Base-by-base conservation (phyloP, 2,797 vertebrate genomes). In the Cyclopterus lumpus region DNA sequence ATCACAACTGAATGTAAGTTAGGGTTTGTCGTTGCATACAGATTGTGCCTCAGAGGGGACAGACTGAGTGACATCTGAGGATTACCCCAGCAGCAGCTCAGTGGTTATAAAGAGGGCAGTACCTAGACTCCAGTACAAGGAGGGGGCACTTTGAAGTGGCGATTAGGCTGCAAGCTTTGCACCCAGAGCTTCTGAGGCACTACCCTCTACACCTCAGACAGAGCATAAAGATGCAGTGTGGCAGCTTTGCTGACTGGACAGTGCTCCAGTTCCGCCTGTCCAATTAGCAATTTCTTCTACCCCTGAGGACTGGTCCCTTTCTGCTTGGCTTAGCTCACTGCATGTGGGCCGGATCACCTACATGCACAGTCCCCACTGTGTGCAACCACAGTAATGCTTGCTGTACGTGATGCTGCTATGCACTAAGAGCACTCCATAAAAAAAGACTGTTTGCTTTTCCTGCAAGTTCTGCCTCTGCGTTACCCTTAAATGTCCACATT, bases 241-340 rank as follows among this genome's bases (percentile, higher is more conserved):
- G 88, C 91, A 93, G 88, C 87, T 89, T 69, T 90, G 91, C 92
- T 93, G 91, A 92, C 86, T 91, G 89, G 91, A 89, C 91, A 77
- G 79, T 88, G 89, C 87, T 91, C 89, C 86, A 88, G 86, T 88
- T 90, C 86, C 42, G 89, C 88, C 91, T 91, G 86, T 92, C 92
- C 91, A 92, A 93, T 94, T 93, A 94, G 83, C 87, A 78, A 82
- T 83, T 73, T 82, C 75, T 78, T 82, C 82, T 63, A 77, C 85
- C 83, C 90, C 82, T 24, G 86, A 91, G 89, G 82, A 89, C 77
- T 70, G 86, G 76, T 83, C 87, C 72, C 82, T 88, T 87, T 87
- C 86, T 86, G 86, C 89, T 75, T 84, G 86, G 78, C 76, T 89
- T 87, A 86, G 85, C 75, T 90, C 73, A 48, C 80, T 67, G 70